Evolutionary conservation across 1,140 invertebrate species (phyloP), one percentile per base, ranked within the genome.

Genomic region (Heliothis virescens): DNA sequence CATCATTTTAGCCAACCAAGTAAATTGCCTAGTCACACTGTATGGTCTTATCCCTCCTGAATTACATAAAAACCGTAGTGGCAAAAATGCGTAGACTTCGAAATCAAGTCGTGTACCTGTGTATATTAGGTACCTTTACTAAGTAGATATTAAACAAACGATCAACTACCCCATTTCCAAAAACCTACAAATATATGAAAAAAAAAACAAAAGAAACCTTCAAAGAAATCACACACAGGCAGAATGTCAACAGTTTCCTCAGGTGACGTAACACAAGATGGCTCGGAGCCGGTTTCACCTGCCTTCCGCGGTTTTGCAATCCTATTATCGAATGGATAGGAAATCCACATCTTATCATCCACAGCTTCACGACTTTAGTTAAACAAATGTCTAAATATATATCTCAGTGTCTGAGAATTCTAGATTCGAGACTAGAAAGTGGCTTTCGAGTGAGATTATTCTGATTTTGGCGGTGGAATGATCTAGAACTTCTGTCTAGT

Each of bases 291-390:
- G 75, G 80, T 85, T 85, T 85, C 84, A 71, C 79, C 52, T 10
- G 67, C 76, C 80, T 85, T 85, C 85, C 83, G 83, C 79, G 53
- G 47, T 86, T 83, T 86, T 83, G 85, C 81, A 86, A 86, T 80
- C 48, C 60, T 80, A 80, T 81, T 79, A 81, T 80, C 74, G 77
- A 84, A 79, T 79, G 47, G 63, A 83, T 65, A 76, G 74, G 60
- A 81, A 81, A 84, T 79, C 76, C 41, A 63, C 34, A 41, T 13
- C 76, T 75, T 73, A 84, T 79, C 80, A 63, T 77, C 73, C 72
- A 50, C 34, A 73, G 26, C 69, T 34, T 72, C 72, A 62, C 57
- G 34, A 29, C 57, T 47, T 62, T 16, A 21, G 15, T 26, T 60
- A 50, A 60, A 48, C 21, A 26, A 26, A 1, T 26, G 21, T 34